Base-by-base conservation (phyloP, 1,140 invertebrate species). In the Pachyrhynchus sulphureomaculatus region DNA sequence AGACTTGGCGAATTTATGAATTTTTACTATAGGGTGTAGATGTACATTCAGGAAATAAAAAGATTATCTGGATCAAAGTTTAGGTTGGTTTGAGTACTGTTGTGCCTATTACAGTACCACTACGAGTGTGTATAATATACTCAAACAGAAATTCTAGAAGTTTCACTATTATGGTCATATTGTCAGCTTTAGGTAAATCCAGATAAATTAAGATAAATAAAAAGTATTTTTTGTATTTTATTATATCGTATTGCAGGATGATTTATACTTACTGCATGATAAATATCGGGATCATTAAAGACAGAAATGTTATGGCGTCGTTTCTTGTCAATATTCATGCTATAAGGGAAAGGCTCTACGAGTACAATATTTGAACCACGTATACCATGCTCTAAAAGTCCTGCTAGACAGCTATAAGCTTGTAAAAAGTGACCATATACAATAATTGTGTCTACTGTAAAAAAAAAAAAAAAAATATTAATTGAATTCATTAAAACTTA, bases 351-450 rank as follows among this genome's bases (percentile, higher is more conserved):
- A 0, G 83, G 80, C 37, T 83, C 80, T 0, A 86, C 78, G 45
- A 84, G 80, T 2, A 75, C 77, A 32, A 87, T 82, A 62, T 75
- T 75, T 0, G 73, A 60, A 2, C 76, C 71, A 0, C 75, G 59
- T 1, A 87, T 56, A 0, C 84, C 85, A 15, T 80, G 68, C 36
- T 82, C 77, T 0, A 86, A 64, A 2, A 88, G 69, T 1, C 79
- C 82, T 6, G 79, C 76, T 1, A 88, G 68, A 44, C 83, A 83
- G 45, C 77, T 79, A 62, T 84, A 86, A 6, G 81, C 81, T 60
- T 86, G 81, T 17, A 87, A 68, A 59, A 77, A 81, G 32, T 81
- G 76, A 1, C 86, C 86, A 68, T 87, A 86, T 1, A 88, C 79
- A 0, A 88, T 70, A 18, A 88, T 79, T 8, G 41, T 67, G 45